A percentile compares a stretch with the other conserved stretches of the same genome.
Evolutionary conservation across 2,113 vertebrate species (phyloP).

Genomic region (Podocnemis expansa): DNA sequence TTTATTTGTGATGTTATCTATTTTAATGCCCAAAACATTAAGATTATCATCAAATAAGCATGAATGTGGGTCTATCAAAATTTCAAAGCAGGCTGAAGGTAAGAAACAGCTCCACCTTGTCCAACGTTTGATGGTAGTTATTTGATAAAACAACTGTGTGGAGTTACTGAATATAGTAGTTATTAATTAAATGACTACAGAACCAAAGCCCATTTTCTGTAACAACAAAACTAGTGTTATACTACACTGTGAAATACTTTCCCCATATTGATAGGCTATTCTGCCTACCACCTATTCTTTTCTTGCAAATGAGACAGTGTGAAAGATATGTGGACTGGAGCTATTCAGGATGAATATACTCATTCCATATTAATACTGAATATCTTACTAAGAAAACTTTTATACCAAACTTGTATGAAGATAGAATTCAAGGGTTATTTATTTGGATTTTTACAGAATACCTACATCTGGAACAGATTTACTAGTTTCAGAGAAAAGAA

Average conservation of each 20-base stretch:
- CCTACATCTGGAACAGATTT: background rate
- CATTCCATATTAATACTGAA: background rate
- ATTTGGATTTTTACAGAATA: background rate
- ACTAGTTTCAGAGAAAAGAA: too few relatives aligned
- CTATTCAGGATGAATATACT: background rate
- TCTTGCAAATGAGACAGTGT: background rate
- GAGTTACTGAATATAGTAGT: background rate
- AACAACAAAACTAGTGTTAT: background rate
- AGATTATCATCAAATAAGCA: background rate
- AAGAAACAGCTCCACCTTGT: background rate
- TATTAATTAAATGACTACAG: background rate
- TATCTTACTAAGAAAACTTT: background rate
- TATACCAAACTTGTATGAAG: background rate
- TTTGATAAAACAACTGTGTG: background rate
- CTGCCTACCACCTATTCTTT: background rate
- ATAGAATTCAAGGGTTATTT: background rate
- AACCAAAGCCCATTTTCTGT: background rate
- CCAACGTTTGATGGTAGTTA: background rate
- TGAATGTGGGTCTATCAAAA: background rate
- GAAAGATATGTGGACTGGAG: background rate
- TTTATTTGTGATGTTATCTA: background rate
- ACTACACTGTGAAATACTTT: background rate
- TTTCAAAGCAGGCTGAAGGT: background rate
- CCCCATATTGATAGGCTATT: background rate
- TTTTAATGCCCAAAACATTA: background rate